A percentile compares a stretch with the other conserved stretches of the same genome.
Conservation (phyloP, 2,888 invertebrate genomes). For the Clepsis dumicolana region DNA sequence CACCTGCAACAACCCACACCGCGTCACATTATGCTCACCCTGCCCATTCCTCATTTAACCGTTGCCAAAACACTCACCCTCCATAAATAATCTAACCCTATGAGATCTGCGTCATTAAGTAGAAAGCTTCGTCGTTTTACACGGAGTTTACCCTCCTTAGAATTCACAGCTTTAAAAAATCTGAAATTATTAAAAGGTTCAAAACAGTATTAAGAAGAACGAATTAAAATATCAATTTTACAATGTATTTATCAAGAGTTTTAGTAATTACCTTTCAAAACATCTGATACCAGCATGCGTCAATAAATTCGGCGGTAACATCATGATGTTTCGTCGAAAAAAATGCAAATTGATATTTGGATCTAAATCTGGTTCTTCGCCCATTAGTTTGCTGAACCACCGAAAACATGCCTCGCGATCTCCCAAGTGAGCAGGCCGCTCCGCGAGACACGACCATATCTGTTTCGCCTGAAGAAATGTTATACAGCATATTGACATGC, state of each 20-base stretch:
- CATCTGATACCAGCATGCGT: slow-evolving; percentile 98
- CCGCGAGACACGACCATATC: slow-evolving; percentile 98
- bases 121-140: slow-evolving; percentile 93
- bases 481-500: neutral
- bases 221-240: neutral
- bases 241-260: neutral
- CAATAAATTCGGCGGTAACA: slow-evolving; percentile 95
- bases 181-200: slow-evolving; percentile 63
- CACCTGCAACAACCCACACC: slow-evolving; percentile 79
- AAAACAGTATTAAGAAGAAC: neutral
- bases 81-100: slow-evolving; percentile 99
- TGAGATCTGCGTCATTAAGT: slow-evolving; percentile 97
- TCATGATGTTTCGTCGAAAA: slow-evolving; percentile 97
- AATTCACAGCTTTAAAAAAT: slow-evolving; percentile 97
- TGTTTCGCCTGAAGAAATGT: slow-evolving; percentile 90
- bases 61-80: slow-evolving; percentile 84
- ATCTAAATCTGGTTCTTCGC: slow-evolving; percentile 98
- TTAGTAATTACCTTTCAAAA: slow-evolving; percentile 86
- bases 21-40: neutral
- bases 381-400: slow-evolving; percentile 99
- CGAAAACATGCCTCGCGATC: slow-evolving; percentile 99
- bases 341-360: slow-evolving; percentile 98
- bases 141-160: slow-evolving; percentile 96
- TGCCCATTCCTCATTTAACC: neutral
- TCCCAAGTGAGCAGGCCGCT: slow-evolving; percentile 95